phyloP scores from a whole-genome alignment of 2,113 vertebrate genomes.

The Sebastes schlegelii region DNA sequence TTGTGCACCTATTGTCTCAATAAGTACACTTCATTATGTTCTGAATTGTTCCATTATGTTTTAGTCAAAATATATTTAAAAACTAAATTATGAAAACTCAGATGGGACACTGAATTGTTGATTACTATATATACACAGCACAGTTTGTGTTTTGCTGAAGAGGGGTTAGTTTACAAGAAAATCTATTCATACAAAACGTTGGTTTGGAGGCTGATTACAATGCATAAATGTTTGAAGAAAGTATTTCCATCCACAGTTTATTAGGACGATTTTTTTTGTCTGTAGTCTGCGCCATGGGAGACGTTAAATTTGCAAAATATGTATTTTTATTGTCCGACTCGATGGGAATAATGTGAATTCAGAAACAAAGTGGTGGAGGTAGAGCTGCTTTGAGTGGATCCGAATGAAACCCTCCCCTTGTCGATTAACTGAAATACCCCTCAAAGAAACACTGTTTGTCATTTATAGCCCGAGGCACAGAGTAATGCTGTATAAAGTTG shows the following conservation, averaged over 20 bases:
- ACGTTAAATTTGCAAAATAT: constrained; percentile 62
- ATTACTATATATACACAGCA: background rate
- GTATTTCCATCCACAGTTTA: constrained; percentile 22
- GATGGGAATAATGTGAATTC: constrained; percentile 60
- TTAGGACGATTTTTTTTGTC: constrained; percentile 29
- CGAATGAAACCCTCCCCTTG: constrained; percentile 67
- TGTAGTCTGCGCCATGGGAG: constrained; percentile 5
- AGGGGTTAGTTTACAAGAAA: constrained; percentile 1
- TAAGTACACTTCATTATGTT: background rate
- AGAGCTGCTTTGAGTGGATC: constrained; percentile 60
- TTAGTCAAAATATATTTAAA: constrained; percentile 5
- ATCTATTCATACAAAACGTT: constrained; percentile 16
- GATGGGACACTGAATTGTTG: background rate
- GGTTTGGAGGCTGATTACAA: constrained; percentile 37
- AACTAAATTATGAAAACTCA: background rate
- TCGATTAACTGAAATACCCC: constrained; percentile 78
- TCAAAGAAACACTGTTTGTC: constrained; percentile 80
- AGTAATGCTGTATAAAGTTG: constrained; percentile 84
- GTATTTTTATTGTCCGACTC: constrained; percentile 47
- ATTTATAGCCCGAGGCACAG: constrained; percentile 77
- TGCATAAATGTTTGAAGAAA: constrained; percentile 28
- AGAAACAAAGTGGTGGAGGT: constrained; percentile 71
- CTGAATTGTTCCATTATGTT: background rate
- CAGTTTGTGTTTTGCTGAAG: background rate
- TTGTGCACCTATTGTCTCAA: no score